Evolutionary conservation across 2,797 vertebrate genomes (phyloP).

Genomic region (Nasua narica): DNA sequence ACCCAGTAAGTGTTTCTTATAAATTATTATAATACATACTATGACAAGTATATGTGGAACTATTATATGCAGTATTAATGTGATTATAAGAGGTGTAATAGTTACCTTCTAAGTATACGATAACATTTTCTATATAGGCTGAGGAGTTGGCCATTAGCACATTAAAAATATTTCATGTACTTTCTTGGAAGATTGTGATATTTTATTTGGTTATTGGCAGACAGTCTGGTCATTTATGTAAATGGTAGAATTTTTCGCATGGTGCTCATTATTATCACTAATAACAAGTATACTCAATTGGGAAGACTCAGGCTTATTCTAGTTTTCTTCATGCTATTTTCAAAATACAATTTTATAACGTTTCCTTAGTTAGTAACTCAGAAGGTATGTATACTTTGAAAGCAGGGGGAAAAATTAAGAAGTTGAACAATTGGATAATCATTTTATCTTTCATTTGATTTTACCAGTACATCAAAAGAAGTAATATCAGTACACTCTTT

Average conservation of each 20-base stretch:
- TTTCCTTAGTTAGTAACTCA: slow-evolving; percentile 32
- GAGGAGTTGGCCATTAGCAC: not conserved
- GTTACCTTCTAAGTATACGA: slow-evolving; percentile 31
- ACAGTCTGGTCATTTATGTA: slow-evolving; percentile 1
- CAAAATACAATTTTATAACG: not conserved
- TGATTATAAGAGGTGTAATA: slow-evolving; percentile 63
- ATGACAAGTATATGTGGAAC: slow-evolving; percentile 69
- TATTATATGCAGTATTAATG: slow-evolving; percentile 67
- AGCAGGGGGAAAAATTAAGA: not conserved
- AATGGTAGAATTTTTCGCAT: slow-evolving; percentile 36
- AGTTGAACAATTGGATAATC: slow-evolving; percentile 7
- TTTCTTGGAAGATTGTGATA: slow-evolving; percentile 25
- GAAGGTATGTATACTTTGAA: slow-evolving; percentile 42
- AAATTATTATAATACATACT: slow-evolving; percentile 77
- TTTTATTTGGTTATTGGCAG: slow-evolving; percentile 42
- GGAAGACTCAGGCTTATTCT: not conserved
- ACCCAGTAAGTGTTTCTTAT: slow-evolving; percentile 92
- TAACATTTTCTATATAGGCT: slow-evolving; percentile 35
- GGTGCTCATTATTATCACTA: slow-evolving; percentile 20
- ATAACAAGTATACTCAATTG: not conserved
- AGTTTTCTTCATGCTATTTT: slow-evolving; percentile 50
- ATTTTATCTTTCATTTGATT: slow-evolving; percentile 34
- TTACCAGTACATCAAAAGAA: slow-evolving; percentile 11
- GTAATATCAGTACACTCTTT: not conserved
- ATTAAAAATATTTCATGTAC: slow-evolving; percentile 33